A percentile compares a stretch with the other conserved stretches of the same genome.
Conservation (phyloP, 2,888 invertebrate genomes). For the Erebia aethiops region DNA sequence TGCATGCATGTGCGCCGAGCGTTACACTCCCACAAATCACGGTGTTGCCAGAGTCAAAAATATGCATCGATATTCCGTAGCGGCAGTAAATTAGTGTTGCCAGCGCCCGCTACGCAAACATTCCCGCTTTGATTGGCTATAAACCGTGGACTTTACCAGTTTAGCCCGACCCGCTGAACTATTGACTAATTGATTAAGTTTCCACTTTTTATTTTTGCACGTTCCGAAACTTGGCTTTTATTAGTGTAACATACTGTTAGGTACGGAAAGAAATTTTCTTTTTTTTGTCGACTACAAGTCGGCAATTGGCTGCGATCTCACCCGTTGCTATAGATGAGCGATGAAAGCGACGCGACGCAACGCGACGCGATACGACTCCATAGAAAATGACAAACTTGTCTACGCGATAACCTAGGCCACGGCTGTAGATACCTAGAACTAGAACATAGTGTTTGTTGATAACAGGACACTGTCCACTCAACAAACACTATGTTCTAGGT, state of each 20-base stretch:
- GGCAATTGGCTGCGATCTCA: no score
- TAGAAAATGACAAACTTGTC: no score
- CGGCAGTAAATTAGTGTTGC: conserved; percentile 50
- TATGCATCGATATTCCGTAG: conserved; percentile 49
- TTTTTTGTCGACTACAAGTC: no score
- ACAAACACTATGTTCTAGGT: no score
- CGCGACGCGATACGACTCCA: no score
- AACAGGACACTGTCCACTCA: no score
- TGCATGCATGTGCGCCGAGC: conserved; percentile 14
- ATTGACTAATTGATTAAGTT: conserved; percentile 21
- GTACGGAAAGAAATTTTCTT: no score
- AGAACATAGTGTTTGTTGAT: no score
- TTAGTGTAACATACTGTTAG: not conserved
- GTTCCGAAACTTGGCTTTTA: not conserved
- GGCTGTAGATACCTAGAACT: no score
- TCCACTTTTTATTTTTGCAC: not conserved
- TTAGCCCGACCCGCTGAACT: conserved; percentile 11
- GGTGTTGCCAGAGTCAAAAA: conserved; percentile 50
- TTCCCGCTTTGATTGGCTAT: conserved; percentile 45
- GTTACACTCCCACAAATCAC: conserved; percentile 48
- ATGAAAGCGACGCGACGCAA: no score
- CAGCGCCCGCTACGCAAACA: conserved; percentile 42
- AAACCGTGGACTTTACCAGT: conserved; percentile 45
- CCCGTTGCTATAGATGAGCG: no score
- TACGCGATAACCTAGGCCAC: no score